A percentile compares a stretch with the other conserved stretches of the same genome.
Evolutionary conservation across 2,797 vertebrate genomes (phyloP).

Genomic region (Meriones psammophilus): DNA sequence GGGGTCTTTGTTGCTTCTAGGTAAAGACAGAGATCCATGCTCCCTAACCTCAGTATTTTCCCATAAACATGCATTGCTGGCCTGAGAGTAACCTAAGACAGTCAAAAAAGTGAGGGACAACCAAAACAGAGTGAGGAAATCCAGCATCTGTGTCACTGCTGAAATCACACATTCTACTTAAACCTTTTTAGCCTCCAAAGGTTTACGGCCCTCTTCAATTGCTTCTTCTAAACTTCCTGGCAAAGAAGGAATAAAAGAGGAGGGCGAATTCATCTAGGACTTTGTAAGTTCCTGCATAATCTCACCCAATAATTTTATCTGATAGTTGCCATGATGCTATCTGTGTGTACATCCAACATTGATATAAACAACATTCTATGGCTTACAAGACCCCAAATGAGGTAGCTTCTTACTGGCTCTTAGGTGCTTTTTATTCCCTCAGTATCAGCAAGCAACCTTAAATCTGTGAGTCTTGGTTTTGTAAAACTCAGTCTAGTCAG

Average conservation of each 20-base stretch:
- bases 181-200: neutral
- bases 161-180: neutral
- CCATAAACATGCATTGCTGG: neutral
- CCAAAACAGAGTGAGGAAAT: neutral
- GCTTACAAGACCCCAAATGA: neutral
- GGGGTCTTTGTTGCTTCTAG: neutral
- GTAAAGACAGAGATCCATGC: neutral
- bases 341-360: rapidly evolving
- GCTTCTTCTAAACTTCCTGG: neutral
- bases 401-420: rapidly evolving
- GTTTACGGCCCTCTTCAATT: neutral
- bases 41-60: constrained; percentile 32
- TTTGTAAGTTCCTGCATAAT: neutral
- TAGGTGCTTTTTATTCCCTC: rapidly evolving
- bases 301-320: neutral
- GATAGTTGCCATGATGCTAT: neutral
- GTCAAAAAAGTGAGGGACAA: neutral
- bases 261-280: neutral
- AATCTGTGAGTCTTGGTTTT: neutral
- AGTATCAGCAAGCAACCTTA: too few species aligned
- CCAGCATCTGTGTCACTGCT: rapidly evolving
- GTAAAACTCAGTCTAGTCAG: rapidly evolving
- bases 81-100: neutral
- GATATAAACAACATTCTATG: neutral
- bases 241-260: neutral